A percentile compares a stretch with the other conserved stretches of the same genome.
phyloP scores from a whole-genome alignment of 2,888 invertebrate species.

The Amitus sp. region DNA sequence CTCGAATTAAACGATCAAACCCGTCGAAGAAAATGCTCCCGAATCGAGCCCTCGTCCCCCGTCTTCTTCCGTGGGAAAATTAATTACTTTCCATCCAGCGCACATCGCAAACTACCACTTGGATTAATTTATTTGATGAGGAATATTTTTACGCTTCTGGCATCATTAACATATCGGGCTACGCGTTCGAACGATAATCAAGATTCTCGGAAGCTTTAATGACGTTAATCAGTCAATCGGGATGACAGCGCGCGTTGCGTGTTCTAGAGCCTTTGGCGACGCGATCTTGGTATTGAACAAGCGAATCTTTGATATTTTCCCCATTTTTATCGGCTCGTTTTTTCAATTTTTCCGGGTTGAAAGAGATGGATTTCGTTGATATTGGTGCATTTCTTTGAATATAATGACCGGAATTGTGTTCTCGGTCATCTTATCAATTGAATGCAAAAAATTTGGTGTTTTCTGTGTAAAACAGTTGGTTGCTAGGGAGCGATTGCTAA shows the following conservation, averaged over 20 bases:
- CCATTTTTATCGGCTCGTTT: too few species aligned
- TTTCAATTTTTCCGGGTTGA: too few species aligned
- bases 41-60: background rate
- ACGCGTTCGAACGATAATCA: constrained; percentile 44
- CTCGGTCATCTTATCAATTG: too few species aligned
- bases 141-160: constrained; percentile 51
- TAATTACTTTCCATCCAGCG: constrained; percentile 9
- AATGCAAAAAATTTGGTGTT: too few species aligned
- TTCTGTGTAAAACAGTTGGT: too few species aligned
- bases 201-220: constrained; percentile 48
- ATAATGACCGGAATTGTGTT: too few species aligned
- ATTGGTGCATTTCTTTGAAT: too few species aligned
- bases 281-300: too few species aligned
- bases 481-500: too few species aligned
- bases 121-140: too few species aligned
- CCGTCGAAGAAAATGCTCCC: background rate
- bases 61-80: background rate
- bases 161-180: constrained; percentile 52
- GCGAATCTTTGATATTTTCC: too few species aligned
- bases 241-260: constrained; percentile 46
- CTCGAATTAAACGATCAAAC: constrained; percentile 3
- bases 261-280: background rate
- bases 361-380: too few species aligned
- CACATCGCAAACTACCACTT: constrained; percentile 13
- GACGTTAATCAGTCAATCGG: constrained; percentile 56